Percentiles rank a stretch among this genome's conserved stretches.
phyloP scores from a whole-genome alignment of 2,113 vertebrate species.

The Chlorocebus sabaeus region DNA sequence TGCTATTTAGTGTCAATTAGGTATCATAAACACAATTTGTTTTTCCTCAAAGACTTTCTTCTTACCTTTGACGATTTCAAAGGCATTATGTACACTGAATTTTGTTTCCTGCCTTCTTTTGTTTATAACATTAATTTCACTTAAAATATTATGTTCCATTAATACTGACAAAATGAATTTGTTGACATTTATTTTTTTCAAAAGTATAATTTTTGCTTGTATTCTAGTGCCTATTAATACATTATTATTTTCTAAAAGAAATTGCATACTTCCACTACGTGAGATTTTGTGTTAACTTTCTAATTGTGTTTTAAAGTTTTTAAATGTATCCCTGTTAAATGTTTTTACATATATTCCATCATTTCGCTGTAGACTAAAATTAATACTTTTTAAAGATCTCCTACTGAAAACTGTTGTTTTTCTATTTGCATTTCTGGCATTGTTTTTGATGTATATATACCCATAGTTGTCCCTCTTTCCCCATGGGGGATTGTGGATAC shows the following conservation, averaged over 20 bases:
- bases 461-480: not conserved
- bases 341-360: not conserved
- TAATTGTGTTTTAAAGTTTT: not conserved
- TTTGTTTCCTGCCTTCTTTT: not conserved
- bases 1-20: not conserved
- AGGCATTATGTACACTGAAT: not conserved
- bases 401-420: not conserved
- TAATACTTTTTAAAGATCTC: not conserved
- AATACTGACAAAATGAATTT: not conserved
- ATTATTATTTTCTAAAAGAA: not conserved
- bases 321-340: not conserved
- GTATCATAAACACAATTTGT: not conserved
- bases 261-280: not conserved
- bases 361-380: slow-evolving; percentile 1
- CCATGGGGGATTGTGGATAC: not conserved
- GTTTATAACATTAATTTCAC: slow-evolving; percentile 4
- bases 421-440: not conserved
- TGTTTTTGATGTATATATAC: not conserved
- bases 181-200: not conserved
- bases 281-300: slow-evolving; percentile 19
- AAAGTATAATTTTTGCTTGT: not conserved
- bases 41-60: not conserved
- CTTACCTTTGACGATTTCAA: not conserved
- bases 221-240: not conserved
- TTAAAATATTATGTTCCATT: not conserved